Percentiles rank a stretch among this genome's conserved stretches.
Conservation (phyloP, 2,113 vertebrate genomes). For the Charadrius vociferus region DNA sequence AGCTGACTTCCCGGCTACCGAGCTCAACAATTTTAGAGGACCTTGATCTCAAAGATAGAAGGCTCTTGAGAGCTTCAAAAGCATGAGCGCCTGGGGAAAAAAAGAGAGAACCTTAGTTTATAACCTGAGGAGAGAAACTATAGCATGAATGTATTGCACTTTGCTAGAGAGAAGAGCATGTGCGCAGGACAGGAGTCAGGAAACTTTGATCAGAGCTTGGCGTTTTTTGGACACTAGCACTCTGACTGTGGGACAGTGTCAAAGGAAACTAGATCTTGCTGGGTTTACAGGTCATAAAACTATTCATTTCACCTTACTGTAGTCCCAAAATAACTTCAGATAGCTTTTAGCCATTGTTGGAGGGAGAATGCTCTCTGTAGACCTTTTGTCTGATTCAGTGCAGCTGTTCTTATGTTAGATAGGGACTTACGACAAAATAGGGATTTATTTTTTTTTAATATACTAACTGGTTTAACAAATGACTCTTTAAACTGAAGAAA, state of each 20-base stretch:
- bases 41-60: not conserved
- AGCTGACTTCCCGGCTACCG: not conserved
- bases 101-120: not conserved
- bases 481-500: not conserved
- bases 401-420: constrained; percentile 33
- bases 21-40: not conserved
- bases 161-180: not conserved
- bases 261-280: not conserved
- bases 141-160: not conserved
- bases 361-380: constrained; percentile 5
- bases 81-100: not conserved
- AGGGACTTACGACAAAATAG: not conserved
- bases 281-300: not conserved
- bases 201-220: constrained; percentile 1
- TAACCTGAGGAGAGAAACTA: not conserved
- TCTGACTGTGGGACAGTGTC: not conserved
- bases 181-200: not conserved
- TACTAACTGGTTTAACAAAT: constrained; percentile 7
- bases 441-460: not conserved
- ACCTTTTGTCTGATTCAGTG: constrained; percentile 23
- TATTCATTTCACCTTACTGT: constrained; percentile 35
- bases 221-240: not conserved
- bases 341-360: not conserved
- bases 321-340: not conserved
- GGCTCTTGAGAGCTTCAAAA: not conserved